These are phyloP conservation scores for Cryptophagus acutangulus DNA, from an alignment of 2,888 invertebrate genomes.

Conservation along the genomic window DNA sequence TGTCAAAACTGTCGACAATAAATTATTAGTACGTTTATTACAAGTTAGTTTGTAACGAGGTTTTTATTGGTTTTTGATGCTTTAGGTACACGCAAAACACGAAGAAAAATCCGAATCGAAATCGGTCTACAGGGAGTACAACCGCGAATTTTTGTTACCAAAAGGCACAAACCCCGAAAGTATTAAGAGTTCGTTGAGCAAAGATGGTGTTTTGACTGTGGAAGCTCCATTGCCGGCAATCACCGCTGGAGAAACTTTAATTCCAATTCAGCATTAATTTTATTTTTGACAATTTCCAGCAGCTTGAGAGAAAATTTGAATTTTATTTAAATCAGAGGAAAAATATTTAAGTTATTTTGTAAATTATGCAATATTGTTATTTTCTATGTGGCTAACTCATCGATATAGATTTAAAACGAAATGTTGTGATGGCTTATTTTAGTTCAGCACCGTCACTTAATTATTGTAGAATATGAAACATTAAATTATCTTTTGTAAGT, in stretches of 20 bases:
- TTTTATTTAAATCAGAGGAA: too few relatives aligned
- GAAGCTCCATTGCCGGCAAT: slow-evolving; percentile 93
- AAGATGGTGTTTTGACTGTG: slow-evolving; percentile 94
- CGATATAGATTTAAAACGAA: too few relatives aligned
- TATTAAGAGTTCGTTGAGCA: slow-evolving; percentile 92
- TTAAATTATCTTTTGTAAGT: slow-evolving; percentile 47
- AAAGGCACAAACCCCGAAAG: slow-evolving; percentile 95
- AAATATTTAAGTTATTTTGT: too few relatives aligned
- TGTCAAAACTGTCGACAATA: slow-evolving; percentile 97
- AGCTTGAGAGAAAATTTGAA: slow-evolving; percentile 7
- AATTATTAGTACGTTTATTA: slow-evolving; percentile 72
- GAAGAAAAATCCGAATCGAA: slow-evolving; percentile 96
- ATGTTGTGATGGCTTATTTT: neutral
- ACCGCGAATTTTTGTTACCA: slow-evolving; percentile 93
- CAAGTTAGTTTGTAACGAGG: neutral
- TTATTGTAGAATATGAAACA: too few relatives aligned
- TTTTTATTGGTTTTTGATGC: slow-evolving; percentile 28
- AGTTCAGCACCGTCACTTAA: too few relatives aligned
- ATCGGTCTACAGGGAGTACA: slow-evolving; percentile 97
- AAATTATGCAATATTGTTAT: slow-evolving; percentile 1
- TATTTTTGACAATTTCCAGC: slow-evolving; percentile 9
- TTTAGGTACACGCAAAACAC: slow-evolving; percentile 94
- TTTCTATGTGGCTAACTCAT: too few relatives aligned
- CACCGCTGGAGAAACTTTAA: slow-evolving; percentile 72
- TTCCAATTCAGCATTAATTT: slow-evolving; percentile 69